Evolutionary conservation across 2,797 vertebrate species (phyloP), one percentile per base, ranked within the genome.

Genomic region (Eulemur rubriventer): DNA sequence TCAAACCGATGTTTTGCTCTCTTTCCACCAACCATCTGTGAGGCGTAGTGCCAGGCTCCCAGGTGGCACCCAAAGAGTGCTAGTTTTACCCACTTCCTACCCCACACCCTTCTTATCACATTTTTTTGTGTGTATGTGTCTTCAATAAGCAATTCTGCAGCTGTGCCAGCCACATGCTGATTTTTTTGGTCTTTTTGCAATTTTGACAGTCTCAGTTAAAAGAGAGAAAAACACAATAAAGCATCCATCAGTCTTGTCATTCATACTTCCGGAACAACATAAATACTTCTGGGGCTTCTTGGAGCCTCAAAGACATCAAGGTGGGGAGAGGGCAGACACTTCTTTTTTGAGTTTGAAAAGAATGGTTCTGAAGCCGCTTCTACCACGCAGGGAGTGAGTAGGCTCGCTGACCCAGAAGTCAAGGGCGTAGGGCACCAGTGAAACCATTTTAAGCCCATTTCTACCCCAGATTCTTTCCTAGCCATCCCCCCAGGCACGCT

Each of bases 111-210:
- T 67, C 55, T 63, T 91, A 79, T 35, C 59, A 65, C 41, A 83
- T 65, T 67, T 73, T 55, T 75, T 89, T 90, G 20, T 55, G 41
- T 72, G 65, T 90, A 20, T 55, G 41, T 72, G 65, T 76, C 72
- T 70, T 28, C 85, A 57, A 79, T 72, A 97, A 96, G 88, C 94
- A 91, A 16, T 90, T 96, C 87, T 96, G 92, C 96, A 97, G 92
- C 90, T 97, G 96, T 85, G 76, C 85, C 84, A 92, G 65, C 55
- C 84, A 87, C 75, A 92, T 92, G 94, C 91, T 72, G 72, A 52
- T 72, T 84, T 63, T 69, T 65, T 57, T 50, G 7, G n/a, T 92
- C 35, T 61, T 91, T 91, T 69, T 81, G 59, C 89, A 90, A 61
- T 88, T 93, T 90, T 82, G 50, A 91, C 94, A 92, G 78, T 35